Conservation (phyloP, 2,888 invertebrate species). For the Chalcis sispes region DNA sequence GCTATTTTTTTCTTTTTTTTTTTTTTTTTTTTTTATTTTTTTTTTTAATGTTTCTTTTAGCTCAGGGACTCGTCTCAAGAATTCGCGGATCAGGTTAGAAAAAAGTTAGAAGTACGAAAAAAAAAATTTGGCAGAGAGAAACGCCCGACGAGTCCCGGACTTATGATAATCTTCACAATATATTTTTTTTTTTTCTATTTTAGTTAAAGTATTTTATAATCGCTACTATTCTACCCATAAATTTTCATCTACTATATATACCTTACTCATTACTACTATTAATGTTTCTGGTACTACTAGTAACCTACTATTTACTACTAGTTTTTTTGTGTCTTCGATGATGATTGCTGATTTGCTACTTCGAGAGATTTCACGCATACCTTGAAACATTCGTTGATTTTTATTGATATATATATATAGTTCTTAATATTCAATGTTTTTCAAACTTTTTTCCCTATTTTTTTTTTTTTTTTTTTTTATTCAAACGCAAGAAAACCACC, state of each 20-base stretch:
- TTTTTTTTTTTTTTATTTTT: conserved; percentile 65
- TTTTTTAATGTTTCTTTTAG: conserved; percentile 64
- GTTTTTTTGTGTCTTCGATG: conserved; percentile 72
- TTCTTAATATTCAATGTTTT: conserved; percentile 50
- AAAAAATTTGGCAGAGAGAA: neutral
- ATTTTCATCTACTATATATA: conserved; percentile 64
- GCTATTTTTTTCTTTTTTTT: conserved; percentile 64
- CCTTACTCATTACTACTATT: conserved; percentile 62
- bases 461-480: conserved; percentile 47
- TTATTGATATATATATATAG: conserved; percentile 38
- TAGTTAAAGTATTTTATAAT: conserved; percentile 72
- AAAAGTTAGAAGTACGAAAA: conserved; percentile 5
- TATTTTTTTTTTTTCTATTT: conserved; percentile 70
- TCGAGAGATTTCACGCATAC: conserved; percentile 59
- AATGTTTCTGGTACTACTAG: conserved; percentile 62
- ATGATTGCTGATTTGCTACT: conserved; percentile 66
- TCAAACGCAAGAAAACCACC: conserved; percentile 8
- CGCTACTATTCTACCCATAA: conserved; percentile 68
- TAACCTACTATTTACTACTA: conserved; percentile 64
- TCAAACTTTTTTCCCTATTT: conserved; percentile 46
- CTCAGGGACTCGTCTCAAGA: conserved; percentile 57
- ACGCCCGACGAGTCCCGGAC: conserved; percentile 59
- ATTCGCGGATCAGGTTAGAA: conserved; percentile 10
- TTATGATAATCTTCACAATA: conserved; percentile 69
- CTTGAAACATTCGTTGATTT: conserved; percentile 48